These are phyloP conservation scores for Cancer borealis DNA, from an alignment of 2,888 invertebrate species.

Conservation along the genomic window DNA sequence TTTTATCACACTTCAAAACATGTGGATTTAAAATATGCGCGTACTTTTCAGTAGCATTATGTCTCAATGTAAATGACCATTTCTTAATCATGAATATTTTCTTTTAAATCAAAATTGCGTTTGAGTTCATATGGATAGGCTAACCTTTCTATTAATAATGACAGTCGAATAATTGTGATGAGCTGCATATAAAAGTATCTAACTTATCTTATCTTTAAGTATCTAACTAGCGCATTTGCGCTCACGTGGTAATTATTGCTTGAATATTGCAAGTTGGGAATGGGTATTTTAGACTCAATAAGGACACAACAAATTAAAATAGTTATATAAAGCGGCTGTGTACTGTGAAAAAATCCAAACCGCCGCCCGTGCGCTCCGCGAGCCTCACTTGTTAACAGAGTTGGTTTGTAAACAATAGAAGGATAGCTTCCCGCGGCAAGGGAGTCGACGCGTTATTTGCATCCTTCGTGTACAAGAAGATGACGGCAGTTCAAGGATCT, in stretches of 20 bases:
- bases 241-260: background rate
- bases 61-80: background rate
- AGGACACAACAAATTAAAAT: background rate
- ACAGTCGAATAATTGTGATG: background rate
- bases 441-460: conserved; percentile 57
- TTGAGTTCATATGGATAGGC: background rate
- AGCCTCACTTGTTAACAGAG: conserved; percentile 51
- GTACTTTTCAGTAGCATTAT: background rate
- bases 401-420: conserved; percentile 75
- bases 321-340: background rate
- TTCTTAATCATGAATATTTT: background rate
- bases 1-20: background rate
- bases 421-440: conserved; percentile 63
- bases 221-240: background rate
- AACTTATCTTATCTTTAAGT: background rate
- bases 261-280: background rate
- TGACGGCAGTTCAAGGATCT: conserved; percentile 60
- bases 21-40: background rate
- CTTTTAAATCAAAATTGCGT: background rate
- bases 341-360: background rate
- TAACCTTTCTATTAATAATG: background rate
- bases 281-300: background rate
- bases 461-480: conserved; percentile 44
- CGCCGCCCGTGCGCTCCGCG: conserved; percentile 41
- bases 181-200: background rate